phyloP scores from a whole-genome alignment of 2,113 vertebrate genomes.

The Tragelaphus scriptus region DNA sequence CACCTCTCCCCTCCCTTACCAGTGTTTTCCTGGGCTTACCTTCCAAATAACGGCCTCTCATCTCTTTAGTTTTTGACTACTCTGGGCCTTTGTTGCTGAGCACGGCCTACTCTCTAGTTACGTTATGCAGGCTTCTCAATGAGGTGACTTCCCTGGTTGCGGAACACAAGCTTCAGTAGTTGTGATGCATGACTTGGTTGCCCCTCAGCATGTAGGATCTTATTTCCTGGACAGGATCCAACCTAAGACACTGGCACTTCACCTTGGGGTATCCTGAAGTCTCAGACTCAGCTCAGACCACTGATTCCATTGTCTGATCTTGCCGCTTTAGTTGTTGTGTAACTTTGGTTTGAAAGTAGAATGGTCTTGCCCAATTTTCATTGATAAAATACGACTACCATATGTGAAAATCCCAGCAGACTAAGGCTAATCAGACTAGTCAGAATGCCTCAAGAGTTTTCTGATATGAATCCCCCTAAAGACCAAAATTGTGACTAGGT shows the following conservation, averaged over 20 bases:
- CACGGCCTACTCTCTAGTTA: accelerated
- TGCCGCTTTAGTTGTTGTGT: background rate
- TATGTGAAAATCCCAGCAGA: conserved; percentile 79
- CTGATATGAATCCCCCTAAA: background rate
- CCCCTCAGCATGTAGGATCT: background rate
- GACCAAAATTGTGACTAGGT: background rate
- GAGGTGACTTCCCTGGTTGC: accelerated
- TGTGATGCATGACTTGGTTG: accelerated
- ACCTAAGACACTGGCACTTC: background rate
- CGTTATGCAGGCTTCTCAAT: background rate
- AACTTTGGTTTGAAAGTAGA: background rate
- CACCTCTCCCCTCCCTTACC: background rate
- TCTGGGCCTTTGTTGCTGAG: background rate
- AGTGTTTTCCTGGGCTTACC: background rate
- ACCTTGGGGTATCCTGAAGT: background rate
- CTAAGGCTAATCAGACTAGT: conserved; percentile 78
- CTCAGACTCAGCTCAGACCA: background rate
- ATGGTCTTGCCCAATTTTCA: background rate
- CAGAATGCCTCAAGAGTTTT: background rate
- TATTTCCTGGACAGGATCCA: background rate
- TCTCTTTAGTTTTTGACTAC: background rate
- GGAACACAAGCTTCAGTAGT: background rate
- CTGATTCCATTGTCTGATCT: background rate
- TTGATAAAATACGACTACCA: background rate
- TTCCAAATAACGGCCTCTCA: background rate